phyloP scores from a whole-genome alignment of 2,113 vertebrate genomes.

The Oxyruncus cristatus region DNA sequence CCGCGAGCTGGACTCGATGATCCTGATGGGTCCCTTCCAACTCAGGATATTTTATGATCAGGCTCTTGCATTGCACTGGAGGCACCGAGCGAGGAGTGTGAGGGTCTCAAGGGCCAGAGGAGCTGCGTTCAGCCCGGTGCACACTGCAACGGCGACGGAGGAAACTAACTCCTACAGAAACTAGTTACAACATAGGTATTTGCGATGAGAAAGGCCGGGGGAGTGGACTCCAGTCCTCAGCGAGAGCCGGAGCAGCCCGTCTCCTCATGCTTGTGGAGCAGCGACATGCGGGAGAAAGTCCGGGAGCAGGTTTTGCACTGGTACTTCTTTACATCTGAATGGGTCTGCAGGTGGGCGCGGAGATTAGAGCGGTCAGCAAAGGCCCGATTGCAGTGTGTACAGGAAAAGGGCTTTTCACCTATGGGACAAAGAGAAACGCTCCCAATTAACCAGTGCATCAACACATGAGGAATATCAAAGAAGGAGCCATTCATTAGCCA shows the following conservation, averaged over 20 bases:
- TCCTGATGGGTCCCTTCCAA: background rate
- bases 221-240: constrained; percentile 50
- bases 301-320: constrained; percentile 90
- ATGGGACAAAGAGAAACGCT: constrained; percentile 42
- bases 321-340: constrained; percentile 98
- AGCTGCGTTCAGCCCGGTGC: background rate
- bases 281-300: constrained; percentile 98
- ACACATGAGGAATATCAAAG: constrained; percentile 26
- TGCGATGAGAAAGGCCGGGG: background rate
- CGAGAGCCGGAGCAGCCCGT: constrained; percentile 84
- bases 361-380: constrained; percentile 98
- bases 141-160: background rate
- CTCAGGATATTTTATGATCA: background rate
- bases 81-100: background rate
- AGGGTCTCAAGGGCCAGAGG: background rate
- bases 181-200: background rate
- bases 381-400: constrained; percentile 92
- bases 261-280: constrained; percentile 92
- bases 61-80: background rate
- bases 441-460: constrained; percentile 55
- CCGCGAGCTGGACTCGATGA: background rate
- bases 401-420: constrained; percentile 97
- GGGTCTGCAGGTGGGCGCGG: constrained; percentile 95
- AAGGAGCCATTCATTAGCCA: constrained; percentile 24
- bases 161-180: constrained; percentile 58